These are phyloP conservation scores for Anguilla pacifica DNA, from an alignment of 2,797 vertebrate species.

Conservation along the genomic window DNA sequence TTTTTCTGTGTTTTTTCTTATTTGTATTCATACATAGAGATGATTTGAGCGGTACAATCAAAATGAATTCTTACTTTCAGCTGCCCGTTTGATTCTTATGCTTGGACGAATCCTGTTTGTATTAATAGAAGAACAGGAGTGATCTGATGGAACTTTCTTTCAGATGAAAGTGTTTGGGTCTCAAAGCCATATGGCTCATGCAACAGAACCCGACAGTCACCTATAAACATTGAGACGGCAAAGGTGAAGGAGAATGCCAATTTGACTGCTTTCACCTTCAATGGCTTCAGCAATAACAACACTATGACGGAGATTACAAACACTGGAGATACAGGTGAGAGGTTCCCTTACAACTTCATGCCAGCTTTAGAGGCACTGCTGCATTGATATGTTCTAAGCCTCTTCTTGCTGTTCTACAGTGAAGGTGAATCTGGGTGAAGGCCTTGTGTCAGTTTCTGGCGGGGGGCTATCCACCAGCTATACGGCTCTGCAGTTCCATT, in stretches of 20 bases:
- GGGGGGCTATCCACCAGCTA: slow-evolving; percentile 56
- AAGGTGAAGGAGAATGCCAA: background rate
- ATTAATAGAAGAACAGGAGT: background rate
- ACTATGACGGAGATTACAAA: slow-evolving; percentile 49
- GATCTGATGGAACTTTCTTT: background rate
- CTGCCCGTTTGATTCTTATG: background rate
- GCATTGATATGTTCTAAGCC: background rate
- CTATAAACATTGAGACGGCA: slow-evolving; percentile 63
- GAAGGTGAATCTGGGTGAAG: slow-evolving; percentile 38
- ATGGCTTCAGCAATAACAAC: slow-evolving; percentile 16
- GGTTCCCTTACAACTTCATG: background rate
- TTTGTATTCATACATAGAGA: background rate
- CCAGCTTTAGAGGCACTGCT: background rate
- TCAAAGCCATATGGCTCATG: slow-evolving; percentile 27
- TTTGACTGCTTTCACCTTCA: slow-evolving; percentile 55
- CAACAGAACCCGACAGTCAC: slow-evolving; percentile 67
- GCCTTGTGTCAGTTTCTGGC: slow-evolving; percentile 49
- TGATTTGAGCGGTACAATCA: background rate
- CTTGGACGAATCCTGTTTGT: background rate
- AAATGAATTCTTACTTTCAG: background rate
- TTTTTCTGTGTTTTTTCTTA: background rate
- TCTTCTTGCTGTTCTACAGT: slow-evolving; percentile 51
- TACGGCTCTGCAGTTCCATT: slow-evolving; percentile 63
- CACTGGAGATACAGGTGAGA: slow-evolving; percentile 60
- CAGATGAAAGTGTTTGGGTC: slow-evolving; percentile 60